Percentiles rank a stretch among this genome's conserved stretches.
phyloP scores from a whole-genome alignment of 2,797 vertebrate genomes.

The Danio kyathit region DNA sequence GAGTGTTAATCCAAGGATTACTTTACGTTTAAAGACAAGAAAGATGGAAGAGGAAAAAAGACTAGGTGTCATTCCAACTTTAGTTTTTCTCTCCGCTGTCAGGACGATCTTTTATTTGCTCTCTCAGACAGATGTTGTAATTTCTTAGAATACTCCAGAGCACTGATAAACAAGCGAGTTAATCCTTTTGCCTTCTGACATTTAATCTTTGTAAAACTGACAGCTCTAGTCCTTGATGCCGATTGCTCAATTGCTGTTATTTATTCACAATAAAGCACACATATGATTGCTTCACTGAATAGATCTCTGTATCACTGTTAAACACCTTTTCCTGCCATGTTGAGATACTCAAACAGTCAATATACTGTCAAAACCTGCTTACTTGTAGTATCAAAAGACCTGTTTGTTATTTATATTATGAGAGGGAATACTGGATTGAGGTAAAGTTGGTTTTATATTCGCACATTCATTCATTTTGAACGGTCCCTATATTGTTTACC shows the following conservation, averaged over 20 bases:
- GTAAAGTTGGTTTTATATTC: too few relatives aligned
- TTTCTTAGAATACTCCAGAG: neutral
- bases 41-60: neutral
- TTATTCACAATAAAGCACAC: neutral
- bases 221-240: neutral
- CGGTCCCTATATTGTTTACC: too few relatives aligned
- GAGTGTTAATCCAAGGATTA: neutral
- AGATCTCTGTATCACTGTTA: too few relatives aligned
- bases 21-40: neutral
- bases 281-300: too few relatives aligned
- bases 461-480: too few relatives aligned
- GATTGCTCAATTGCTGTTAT: neutral
- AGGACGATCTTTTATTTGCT: neutral
- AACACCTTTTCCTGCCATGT: too few relatives aligned
- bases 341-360: too few relatives aligned
- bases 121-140: neutral
- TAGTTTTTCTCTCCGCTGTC: neutral
- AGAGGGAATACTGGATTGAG: too few relatives aligned
- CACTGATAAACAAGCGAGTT: neutral
- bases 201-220: neutral
- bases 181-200: neutral
- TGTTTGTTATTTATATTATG: too few relatives aligned
- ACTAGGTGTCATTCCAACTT: conserved; percentile 7
- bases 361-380: too few relatives aligned
- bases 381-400: too few relatives aligned